These are phyloP conservation scores for Oenanthe melanoleuca DNA, from an alignment of 2,113 vertebrate genomes.

Conservation along the genomic window DNA sequence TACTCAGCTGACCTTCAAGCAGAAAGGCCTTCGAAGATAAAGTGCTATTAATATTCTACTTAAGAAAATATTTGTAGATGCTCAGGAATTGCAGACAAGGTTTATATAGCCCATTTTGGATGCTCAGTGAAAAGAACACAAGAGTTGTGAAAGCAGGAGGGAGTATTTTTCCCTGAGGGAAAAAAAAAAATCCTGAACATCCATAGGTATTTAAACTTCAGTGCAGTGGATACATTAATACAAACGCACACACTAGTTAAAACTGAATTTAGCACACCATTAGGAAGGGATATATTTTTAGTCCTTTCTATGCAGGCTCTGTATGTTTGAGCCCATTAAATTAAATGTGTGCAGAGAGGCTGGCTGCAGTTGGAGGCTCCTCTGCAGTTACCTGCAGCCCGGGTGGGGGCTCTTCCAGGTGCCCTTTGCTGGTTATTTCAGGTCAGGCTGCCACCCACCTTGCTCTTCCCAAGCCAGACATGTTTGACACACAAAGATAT, in stretches of 20 bases:
- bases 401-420: background rate
- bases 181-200: background rate
- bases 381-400: background rate
- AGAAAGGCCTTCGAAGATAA: background rate
- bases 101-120: background rate
- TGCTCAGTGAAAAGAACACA: background rate
- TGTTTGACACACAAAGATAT: background rate
- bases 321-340: background rate
- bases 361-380: background rate
- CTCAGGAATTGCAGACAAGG: background rate
- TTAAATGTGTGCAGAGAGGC: background rate
- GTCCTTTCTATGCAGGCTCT: background rate
- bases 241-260: background rate
- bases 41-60: background rate
- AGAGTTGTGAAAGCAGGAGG: background rate
- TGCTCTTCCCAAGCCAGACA: rapidly evolving
- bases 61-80: background rate
- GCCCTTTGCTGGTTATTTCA: background rate
- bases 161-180: background rate
- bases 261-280: background rate
- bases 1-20: background rate
- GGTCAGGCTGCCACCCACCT: background rate
- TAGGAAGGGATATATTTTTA: constrained; percentile 9
- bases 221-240: background rate
- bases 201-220: constrained; percentile 1